These are phyloP conservation scores for Drosophila testacea DNA, from an alignment of 2,888 invertebrate genomes.

Conservation along the genomic window DNA sequence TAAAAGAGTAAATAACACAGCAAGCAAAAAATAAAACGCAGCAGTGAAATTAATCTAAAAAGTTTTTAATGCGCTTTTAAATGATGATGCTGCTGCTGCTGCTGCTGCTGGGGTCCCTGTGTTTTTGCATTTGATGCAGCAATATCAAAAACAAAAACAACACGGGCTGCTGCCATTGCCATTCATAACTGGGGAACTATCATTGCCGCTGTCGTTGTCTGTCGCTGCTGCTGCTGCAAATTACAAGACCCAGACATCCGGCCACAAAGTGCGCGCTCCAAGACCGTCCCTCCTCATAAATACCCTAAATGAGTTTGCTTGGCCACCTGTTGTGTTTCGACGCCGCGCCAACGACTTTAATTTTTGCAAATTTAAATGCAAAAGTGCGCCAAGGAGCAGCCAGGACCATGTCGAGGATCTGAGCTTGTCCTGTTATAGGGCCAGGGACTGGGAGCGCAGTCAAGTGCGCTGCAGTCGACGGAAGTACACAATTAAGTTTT, in stretches of 20 bases:
- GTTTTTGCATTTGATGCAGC: slow-evolving; percentile 39
- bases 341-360: slow-evolving; percentile 56
- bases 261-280: slow-evolving; percentile 53
- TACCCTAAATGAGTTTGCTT: slow-evolving; percentile 67
- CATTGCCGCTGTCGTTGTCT: slow-evolving; percentile 68
- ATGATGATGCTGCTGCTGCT: slow-evolving; percentile 71
- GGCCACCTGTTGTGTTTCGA: slow-evolving; percentile 66
- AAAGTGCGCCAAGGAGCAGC: slow-evolving; percentile 26
- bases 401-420: slow-evolving; percentile 9
- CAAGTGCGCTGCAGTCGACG: slow-evolving; percentile 49
- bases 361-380: slow-evolving; percentile 79
- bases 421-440: not conserved
- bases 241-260: slow-evolving; percentile 73
- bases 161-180: slow-evolving; percentile 35
- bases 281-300: slow-evolving; percentile 27
- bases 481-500: slow-evolving; percentile 80
- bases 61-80: slow-evolving; percentile 84
- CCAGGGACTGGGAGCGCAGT: slow-evolving; percentile 12
- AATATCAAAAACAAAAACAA: slow-evolving; percentile 29
- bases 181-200: slow-evolving; percentile 65
- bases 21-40: slow-evolving; percentile 54
- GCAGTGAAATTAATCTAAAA: slow-evolving; percentile 83
- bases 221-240: slow-evolving; percentile 56
- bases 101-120: slow-evolving; percentile 37
- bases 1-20: slow-evolving; percentile 59